Base-by-base conservation (phyloP, 2,888 invertebrate genomes). In the Fissipunctia ypsillon region DNA sequence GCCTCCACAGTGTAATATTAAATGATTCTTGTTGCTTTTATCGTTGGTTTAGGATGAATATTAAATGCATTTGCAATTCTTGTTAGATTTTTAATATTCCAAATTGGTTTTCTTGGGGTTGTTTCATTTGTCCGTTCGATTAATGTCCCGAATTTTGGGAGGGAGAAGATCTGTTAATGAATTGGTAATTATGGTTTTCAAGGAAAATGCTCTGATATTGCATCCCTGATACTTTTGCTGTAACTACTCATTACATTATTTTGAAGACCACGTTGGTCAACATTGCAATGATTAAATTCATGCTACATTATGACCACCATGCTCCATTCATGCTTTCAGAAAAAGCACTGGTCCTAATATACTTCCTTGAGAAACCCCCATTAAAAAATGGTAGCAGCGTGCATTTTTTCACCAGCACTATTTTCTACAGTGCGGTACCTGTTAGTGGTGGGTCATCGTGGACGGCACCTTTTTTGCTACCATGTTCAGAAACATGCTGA, bases 391-490 rank as follows among this genome's bases (percentile, higher is more conserved):
- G 50, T n/a, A 90, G 88, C 88, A 92, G 82, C 91, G 91, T 90
- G 85, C 87, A 87, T 84, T 70, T 54, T 48, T 65, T 64, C 73
- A 76, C 65, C 64, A 65, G 64, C 74, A 60, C 66, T 84, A 83
- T 79, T 45, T 85, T 86, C 89, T 89, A 90, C 73, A 78, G 80
- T 89, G 85, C 81, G 88, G 93, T 97, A 98, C 98, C 98, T 97
- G 98, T 98, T 95, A 98, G 97, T 95, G 98, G 98, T 95, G 98
- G 98, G 95, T 98, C 98, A 95, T 98, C 91, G 98, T 97, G 88
- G 98, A 97, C 95, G 99, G 99, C 98, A 99, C 98, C 96, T 99
- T 99, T 97, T 99, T 99, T 90, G 99, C 99, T 94, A 99, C 99
- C 97, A 99, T 98, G 97, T 99, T 98, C 97, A 99, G 98, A 74